phyloP scores from a whole-genome alignment of 2,797 vertebrate genomes.

The Euphonia xanthogaster region DNA sequence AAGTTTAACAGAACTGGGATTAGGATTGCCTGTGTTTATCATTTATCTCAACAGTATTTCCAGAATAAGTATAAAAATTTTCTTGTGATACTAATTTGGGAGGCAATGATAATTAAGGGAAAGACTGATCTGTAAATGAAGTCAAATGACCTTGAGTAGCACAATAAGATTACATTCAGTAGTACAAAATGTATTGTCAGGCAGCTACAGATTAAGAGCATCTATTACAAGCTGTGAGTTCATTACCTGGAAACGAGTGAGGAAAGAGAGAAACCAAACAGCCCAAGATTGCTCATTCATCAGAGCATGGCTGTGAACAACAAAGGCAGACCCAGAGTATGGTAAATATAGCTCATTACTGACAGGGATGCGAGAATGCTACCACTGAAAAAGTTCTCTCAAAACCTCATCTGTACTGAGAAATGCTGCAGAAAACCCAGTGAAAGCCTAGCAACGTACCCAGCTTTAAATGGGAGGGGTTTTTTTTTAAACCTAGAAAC shows the following conservation, averaged over 20 bases:
- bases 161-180: background rate
- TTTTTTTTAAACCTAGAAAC: background rate
- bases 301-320: background rate
- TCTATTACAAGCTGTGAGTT: constrained; percentile 4
- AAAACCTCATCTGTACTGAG: background rate
- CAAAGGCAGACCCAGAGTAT: background rate
- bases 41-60: background rate
- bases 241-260: constrained; percentile 22
- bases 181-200: constrained; percentile 27
- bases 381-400: background rate
- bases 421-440: background rate
- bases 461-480: background rate
- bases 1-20: background rate
- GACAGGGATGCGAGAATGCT: background rate
- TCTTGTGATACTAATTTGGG: background rate
- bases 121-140: constrained; percentile 15
- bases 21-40: background rate
- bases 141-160: constrained; percentile 31
- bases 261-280: background rate
- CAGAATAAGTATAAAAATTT: background rate
- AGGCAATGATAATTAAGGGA: constrained; percentile 28
- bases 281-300: background rate
- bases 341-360: background rate
- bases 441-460: background rate
- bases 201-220: constrained; percentile 32